Percentiles rank a stretch among this genome's conserved stretches.
Evolutionary conservation across 2,888 invertebrate species (phyloP).

Genomic region (Philopedon plagiatum): DNA sequence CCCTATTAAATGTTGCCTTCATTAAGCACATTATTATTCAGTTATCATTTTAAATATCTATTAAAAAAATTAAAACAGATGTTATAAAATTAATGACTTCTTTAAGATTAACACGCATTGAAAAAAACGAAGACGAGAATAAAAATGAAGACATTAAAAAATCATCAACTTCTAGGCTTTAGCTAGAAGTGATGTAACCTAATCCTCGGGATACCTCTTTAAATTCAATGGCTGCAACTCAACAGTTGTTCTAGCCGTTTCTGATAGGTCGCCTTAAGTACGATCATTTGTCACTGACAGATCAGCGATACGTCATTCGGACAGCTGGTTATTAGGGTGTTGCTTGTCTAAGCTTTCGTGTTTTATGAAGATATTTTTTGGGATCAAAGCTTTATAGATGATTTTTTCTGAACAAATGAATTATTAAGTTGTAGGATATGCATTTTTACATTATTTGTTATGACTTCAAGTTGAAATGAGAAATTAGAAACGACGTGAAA

Average conservation of each 20-base stretch:
- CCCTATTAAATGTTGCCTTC: no score
- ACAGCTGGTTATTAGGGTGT: constrained; percentile 44
- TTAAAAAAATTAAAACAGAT: neutral
- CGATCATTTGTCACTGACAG: constrained; percentile 48
- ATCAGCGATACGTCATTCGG: constrained; percentile 44
- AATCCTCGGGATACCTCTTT: constrained; percentile 27
- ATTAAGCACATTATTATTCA: neutral
- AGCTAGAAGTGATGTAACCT: constrained; percentile 25
- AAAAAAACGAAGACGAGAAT: constrained; percentile 7
- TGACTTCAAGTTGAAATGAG: neutral
- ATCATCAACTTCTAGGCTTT: constrained; percentile 47
- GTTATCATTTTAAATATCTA: neutral
- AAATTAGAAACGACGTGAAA: neutral
- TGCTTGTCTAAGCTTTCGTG: constrained; percentile 14
- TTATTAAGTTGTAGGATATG: neutral
- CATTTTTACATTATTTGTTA: neutral
- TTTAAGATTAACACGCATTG: constrained; percentile 10
- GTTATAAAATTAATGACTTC: neutral
- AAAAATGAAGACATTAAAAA: constrained; percentile 46
- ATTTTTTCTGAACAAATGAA: neutral
- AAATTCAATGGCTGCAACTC: constrained; percentile 30
- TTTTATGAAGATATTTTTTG: constrained; percentile 25
- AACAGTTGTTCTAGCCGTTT: constrained; percentile 29
- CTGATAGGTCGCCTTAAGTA: constrained; percentile 41
- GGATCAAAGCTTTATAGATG: neutral